Base-by-base conservation (phyloP, 2,888 invertebrate genomes). In the Parnassius glacialis region DNA sequence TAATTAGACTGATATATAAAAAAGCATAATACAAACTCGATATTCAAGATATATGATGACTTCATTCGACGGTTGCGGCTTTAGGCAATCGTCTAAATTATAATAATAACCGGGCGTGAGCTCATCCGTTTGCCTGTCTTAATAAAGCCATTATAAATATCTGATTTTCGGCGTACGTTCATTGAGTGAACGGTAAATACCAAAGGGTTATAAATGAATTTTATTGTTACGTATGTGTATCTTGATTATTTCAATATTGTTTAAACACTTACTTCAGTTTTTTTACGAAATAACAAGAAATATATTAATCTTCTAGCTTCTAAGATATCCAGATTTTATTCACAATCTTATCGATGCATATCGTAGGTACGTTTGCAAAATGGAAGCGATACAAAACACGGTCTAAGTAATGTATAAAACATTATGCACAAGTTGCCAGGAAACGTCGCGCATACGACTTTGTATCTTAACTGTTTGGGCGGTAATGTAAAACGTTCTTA, bases 121-220 rank as follows among this genome's bases (percentile, higher is more conserved):
- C 81, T 83, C 81, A 77, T 74, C 73, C 82, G 80, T 84, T 84
- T 79, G 84, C 81, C 81, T 76, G 84, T 83, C 86, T 90, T 90
- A 88, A 91, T 91, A 90, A 89, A 91, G 91, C 84, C 87, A 91
- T 91, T 90, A 90, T 85, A 90, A 85, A 90, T 89, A 88, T 89
- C 84, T 86, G 84, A 87, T 85, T 82, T 78, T 80, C 82, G 76
- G 76, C 76, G 81, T 83, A 80, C 78, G 79, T 82, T 75, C 79
- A 80, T 73, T 75, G 76, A 76, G 69, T 75, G 79, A 72, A 78
- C 78, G 79, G 79, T 79, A 83, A 87, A 87, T 84, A 79, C 81
- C 81, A 84, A 84, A 84, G 81, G 80, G 81, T 84, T 84, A 82
- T 79, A 74, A 72, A 75, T 76, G 72, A 80, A 75, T 73, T 76